Evolutionary conservation across 2,888 invertebrate genomes (phyloP).

Genomic region (Cryptocephalus moraei): DNA sequence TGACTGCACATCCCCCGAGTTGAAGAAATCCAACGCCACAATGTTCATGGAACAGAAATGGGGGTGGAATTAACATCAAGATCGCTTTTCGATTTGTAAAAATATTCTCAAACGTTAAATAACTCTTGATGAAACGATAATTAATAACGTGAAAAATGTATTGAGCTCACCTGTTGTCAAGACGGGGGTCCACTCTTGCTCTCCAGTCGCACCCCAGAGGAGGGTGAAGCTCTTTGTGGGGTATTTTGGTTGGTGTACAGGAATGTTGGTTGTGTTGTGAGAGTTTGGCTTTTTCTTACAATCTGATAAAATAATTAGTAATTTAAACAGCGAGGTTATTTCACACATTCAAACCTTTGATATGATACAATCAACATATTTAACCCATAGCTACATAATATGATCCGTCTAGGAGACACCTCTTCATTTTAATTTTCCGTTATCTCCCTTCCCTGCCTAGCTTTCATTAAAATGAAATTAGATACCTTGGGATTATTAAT

Average conservation of each 20-base stretch:
- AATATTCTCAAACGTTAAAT: no score
- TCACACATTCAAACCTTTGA: not conserved
- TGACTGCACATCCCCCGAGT: conserved; percentile 31
- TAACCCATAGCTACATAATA: no score
- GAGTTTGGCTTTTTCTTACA: conserved; percentile 36
- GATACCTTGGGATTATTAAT: no score
- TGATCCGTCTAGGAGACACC: no score
- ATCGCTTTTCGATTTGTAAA: no score
- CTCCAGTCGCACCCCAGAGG: conserved; percentile 91
- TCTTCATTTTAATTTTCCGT: no score
- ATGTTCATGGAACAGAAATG: conserved; percentile 34
- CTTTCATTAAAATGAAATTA: no score
- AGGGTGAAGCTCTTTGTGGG: conserved; percentile 51
- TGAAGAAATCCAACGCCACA: conserved; percentile 11
- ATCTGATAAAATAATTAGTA: conserved; percentile 24
- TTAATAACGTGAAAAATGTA: not conserved
- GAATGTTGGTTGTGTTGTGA: conserved; percentile 29
- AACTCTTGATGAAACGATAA: no score
- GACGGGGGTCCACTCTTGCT: conserved; percentile 95
- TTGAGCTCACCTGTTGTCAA: conserved; percentile 71
- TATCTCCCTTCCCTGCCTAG: no score
- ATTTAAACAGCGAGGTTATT: not conserved
- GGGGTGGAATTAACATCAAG: conserved; percentile 12
- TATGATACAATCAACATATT: not conserved
- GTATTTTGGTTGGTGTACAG: conserved; percentile 23